These are phyloP conservation scores for Pelosia muscerda DNA, from an alignment of 2,888 invertebrate species.

Conservation along the genomic window DNA sequence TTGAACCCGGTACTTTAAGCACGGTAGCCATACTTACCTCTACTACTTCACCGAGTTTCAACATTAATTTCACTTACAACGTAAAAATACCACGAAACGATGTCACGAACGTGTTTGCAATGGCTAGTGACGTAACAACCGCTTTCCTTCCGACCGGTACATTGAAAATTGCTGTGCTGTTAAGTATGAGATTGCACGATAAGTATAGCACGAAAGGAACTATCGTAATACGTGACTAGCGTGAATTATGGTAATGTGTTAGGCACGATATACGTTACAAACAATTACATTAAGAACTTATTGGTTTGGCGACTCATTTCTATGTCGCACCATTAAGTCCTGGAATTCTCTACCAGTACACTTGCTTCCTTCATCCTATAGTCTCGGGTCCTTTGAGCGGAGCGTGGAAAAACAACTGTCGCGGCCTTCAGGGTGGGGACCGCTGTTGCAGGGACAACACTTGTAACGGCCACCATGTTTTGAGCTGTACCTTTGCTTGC, in stretches of 20 bases:
- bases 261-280: not conserved
- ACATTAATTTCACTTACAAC: not conserved
- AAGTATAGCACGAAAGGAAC: constrained; percentile 7
- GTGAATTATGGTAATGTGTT: not conserved
- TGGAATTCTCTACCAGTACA: too few relatives aligned
- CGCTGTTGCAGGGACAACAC: too few relatives aligned
- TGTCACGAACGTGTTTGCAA: not conserved
- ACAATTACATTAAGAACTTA: too few relatives aligned
- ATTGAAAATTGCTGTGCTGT: constrained; percentile 9
- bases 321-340: too few relatives aligned
- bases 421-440: too few relatives aligned
- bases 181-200: constrained; percentile 6
- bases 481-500: too few relatives aligned
- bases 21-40: not conserved
- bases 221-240: constrained; percentile 11
- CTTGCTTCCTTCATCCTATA: too few relatives aligned
- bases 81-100: not conserved
- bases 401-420: too few relatives aligned
- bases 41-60: not conserved
- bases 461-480: too few relatives aligned
- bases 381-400: too few relatives aligned
- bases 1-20: not conserved
- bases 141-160: constrained; percentile 5
- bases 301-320: not conserved
- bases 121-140: not conserved